These are phyloP conservation scores for Neuroterus valhalla DNA, from an alignment of 1,140 invertebrate species.

Conservation along the genomic window DNA sequence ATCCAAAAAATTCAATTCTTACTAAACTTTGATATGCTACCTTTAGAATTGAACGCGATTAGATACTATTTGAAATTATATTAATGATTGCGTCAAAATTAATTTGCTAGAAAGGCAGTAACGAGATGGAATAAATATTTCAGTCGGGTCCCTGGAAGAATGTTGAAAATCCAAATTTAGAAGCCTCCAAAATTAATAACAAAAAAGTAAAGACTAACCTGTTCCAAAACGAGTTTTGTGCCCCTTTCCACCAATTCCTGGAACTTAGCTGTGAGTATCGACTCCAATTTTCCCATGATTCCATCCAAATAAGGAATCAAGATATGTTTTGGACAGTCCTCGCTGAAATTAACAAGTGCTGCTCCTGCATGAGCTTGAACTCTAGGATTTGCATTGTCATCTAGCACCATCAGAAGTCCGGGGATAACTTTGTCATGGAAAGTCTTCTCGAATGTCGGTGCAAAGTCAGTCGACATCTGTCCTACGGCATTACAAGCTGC, in stretches of 20 bases:
- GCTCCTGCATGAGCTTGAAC: slow-evolving; percentile 96
- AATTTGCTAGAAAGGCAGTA: no score
- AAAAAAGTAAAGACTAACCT: slow-evolving; percentile 75
- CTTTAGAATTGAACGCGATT: no score
- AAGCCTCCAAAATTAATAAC: not conserved
- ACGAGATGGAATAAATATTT: no score
- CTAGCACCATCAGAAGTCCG: slow-evolving; percentile 91
- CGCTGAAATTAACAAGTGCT: slow-evolving; percentile 98
- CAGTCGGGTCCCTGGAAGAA: no score
- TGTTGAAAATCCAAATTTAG: not conserved
- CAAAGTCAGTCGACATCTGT: slow-evolving; percentile 99
- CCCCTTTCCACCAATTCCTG: slow-evolving; percentile 95
- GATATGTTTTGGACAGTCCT: slow-evolving; percentile 97
- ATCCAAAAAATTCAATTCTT: no score
- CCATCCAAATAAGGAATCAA: slow-evolving; percentile 92
- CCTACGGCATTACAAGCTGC: slow-evolving; percentile 99
- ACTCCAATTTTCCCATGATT: slow-evolving; percentile 94
- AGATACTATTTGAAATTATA: no score
- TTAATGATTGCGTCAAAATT: no score
- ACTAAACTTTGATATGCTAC: no score
- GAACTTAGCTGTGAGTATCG: slow-evolving; percentile 93
- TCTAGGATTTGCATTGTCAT: slow-evolving; percentile 92
- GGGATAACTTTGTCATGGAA: slow-evolving; percentile 97
- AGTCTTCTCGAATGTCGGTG: slow-evolving; percentile 97
- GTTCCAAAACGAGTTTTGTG: slow-evolving; percentile 97